A percentile compares a stretch with the other conserved stretches of the same genome.
Evolutionary conservation across 2,797 vertebrate genomes (phyloP).

Genomic region (Carduelis carduelis): DNA sequence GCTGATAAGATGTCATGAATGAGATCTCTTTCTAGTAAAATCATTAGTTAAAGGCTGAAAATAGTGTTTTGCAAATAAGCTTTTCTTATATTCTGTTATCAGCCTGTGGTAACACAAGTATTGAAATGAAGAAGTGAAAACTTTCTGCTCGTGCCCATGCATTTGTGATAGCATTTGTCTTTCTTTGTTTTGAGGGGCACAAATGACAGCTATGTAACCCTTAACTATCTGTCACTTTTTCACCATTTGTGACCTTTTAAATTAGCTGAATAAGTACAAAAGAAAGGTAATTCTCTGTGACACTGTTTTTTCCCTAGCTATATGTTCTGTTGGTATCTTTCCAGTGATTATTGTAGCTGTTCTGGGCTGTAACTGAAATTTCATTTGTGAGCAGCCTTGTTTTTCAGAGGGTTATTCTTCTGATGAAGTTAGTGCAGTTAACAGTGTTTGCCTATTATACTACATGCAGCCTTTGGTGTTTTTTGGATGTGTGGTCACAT

Average conservation of each 20-base stretch:
- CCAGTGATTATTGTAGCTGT: not conserved
- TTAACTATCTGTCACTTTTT: not conserved
- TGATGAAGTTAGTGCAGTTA: not conserved
- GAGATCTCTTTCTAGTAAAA: not conserved
- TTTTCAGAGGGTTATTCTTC: not conserved
- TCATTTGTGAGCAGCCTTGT: not conserved
- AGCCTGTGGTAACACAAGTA: not conserved
- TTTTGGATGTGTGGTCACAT: not conserved
- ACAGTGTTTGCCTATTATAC: not conserved
- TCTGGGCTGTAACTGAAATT: not conserved
- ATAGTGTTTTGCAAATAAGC: not conserved
- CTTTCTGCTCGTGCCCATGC: not conserved
- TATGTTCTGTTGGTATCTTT: not conserved
- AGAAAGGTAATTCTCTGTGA: not conserved
- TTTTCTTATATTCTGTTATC: not conserved
- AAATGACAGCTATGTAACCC: not conserved
- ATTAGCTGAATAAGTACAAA: fast-evolving
- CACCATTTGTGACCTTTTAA: not conserved
- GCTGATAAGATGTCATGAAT: not conserved
- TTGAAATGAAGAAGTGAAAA: not conserved
- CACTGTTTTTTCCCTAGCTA: not conserved
- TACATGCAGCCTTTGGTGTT: not conserved
- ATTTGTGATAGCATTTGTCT: not conserved
- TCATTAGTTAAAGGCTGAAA: not conserved
- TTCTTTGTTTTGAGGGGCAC: not conserved